Base-by-base conservation (phyloP, 2,113 vertebrate genomes). In the Oostethus manadensis region DNA sequence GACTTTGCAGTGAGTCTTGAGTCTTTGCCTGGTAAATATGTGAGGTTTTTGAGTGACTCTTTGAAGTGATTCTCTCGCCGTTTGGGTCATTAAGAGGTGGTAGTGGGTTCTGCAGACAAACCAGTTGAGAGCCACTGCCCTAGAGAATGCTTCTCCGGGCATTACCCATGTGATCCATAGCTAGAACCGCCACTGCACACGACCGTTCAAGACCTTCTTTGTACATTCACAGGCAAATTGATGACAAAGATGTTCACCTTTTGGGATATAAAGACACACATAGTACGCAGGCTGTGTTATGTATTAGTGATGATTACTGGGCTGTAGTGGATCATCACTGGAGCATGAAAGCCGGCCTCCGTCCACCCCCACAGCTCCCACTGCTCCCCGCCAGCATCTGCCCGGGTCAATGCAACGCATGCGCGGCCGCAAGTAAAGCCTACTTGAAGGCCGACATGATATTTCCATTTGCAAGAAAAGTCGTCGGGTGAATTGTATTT, bases 251-350 rank as follows among this genome's bases (percentile, higher is more conserved):
- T 60, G 51, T 61, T 71, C 43, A 38, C 46, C 35, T 22, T 56
- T 43, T 44, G 22, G 42, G n/a, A 43, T 15, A 58, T 7, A 47
- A 50, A 57, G 60, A 51, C 59, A 56, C 21, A 58, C 58, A 51
- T 35, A 64, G 47, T n/a, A 55, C 49, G 49, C 58, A 63, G 21
- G 21, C 66, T 61, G 51, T 51, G 74, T 76, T 74, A 85, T 83
- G 74, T 80, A 83, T 86, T 82, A 83, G 77, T 81, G 79, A 86
- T 86, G 75, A 83, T 84, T 73, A 82, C 77, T 66, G 51, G 64
- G 66, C 77, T 73, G 79, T 81, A 79, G 59, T 60, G 58, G 56
- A 77, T 78, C 68, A 66, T 81, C 79, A 82, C 58, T 70, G 72
- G 72, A 79, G 82, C 80, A 66, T 86, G 77, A 87, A 86, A 38